Evolutionary conservation across 2,888 invertebrate species (phyloP), one percentile per base, ranked within the genome.

Genomic region (Tanypteryx hageni): DNA sequence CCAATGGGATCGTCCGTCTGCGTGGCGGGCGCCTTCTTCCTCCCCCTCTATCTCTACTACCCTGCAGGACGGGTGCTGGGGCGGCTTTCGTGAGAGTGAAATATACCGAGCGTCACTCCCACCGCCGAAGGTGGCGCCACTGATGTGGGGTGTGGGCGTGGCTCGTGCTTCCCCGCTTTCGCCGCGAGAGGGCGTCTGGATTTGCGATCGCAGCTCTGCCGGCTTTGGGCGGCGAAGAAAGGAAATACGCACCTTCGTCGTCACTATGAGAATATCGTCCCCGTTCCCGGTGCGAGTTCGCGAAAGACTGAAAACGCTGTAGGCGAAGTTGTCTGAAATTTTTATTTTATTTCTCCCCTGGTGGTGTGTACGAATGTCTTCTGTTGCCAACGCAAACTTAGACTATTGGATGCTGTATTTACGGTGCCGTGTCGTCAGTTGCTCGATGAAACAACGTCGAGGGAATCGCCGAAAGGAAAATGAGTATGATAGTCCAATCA

Each of bases 161-260:
- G 89, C 89, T 89, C 89, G 56, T 64, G 64, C 44, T 89, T 89
- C 64, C 64, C 56, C 64, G 18, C 64, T n/a, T 76, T 76, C 9
- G 89, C 89, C 89, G 89, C 89, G 13, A 22, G 89, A 68, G 89
- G 89, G 64, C 56, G 89, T 89, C 44, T 59, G 61, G 64, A 61
- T 5, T 44, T 44, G 89, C 64, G 44, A 64, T 13, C 13, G 7
- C 14, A 58, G 56, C 85, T 57, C 58, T 18, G 64, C 64, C 31
- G 89, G n/a, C 44, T 44, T 56, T 9, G 84, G 56, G 57, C 84
- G 84, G 84, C 5, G 27, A 4, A 0, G 16, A 4, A 27, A 0
- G 16, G 56, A 84, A 84, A n/a, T n/a, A n/a, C 44, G 57, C 84
- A 76, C 22, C 22, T 2, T 76, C 22, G 27, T 76, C 27, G 76